Base-by-base conservation (phyloP, 2,797 vertebrate species). In the Hirundo rustica region DNA sequence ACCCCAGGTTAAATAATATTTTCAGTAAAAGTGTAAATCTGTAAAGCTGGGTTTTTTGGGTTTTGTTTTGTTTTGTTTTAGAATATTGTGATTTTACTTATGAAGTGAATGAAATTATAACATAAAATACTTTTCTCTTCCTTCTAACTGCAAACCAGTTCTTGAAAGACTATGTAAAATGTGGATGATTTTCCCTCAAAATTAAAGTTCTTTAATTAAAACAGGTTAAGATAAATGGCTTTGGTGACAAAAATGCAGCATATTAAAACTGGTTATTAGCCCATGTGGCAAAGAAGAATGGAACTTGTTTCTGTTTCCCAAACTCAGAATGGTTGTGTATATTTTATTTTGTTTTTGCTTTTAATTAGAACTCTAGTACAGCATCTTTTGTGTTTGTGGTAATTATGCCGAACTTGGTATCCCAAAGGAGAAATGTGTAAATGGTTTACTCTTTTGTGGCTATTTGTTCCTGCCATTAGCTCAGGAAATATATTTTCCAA, bases 401-500 rank as follows among this genome's bases (percentile, higher is more conserved):
- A 92, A 96, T 95, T 85, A 80, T 51, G 68, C 27, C 85, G 74
- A 89, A 91, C 36, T 91, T 96, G 45, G 57, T 58, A 87, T 96
- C 96, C 93, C 95, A 95, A 91, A 89, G 93, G 92, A 96, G 57
- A 83, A 93, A 88, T 2, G 72, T 92, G 84, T 74, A 82, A 93
- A 96, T 92, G 91, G 36, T 93, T 96, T 81, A 68, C 75, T 88
- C 86, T 95, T 90, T 70, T 91, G 78, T 94, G 88, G 47, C 38
- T 91, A 73, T 96, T 92, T 87, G 74, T 93, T 94, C 18, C 6
- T 92, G 72, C 71, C 61, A 58, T 64, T 92, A 91, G 61, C 77
- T 96, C 91, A 94, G 92, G 92, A 96, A 96, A 93, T 66, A 55
- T 77, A 68, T 92, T 92, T 95, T 92, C 75, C 84, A 91, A 87